Conservation (phyloP, 2,797 vertebrate genomes). For the Eutrigla gurnardus region DNA sequence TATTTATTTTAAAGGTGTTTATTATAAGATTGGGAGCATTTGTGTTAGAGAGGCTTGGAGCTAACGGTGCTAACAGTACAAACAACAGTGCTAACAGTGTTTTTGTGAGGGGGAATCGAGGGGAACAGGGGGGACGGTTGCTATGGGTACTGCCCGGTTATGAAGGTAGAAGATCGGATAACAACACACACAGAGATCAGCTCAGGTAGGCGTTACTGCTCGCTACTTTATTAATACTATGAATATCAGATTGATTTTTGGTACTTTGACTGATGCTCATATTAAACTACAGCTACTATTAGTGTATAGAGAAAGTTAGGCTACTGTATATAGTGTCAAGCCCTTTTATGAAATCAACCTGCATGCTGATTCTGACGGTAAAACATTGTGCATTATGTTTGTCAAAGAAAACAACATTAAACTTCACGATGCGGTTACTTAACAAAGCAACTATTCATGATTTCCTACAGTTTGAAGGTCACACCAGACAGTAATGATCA, state of each 20-base stretch:
- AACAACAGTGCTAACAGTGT: not conserved
- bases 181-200: no score
- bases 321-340: not conserved
- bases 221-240: no score
- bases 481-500: not conserved
- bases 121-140: not conserved
- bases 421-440: not conserved
- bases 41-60: not conserved
- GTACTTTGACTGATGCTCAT: conserved; percentile 5
- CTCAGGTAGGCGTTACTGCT: no score
- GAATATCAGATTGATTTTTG: not conserved
- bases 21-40: not conserved
- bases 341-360: not conserved
- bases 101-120: not conserved
- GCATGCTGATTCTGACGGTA: not conserved
- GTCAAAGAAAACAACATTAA: not conserved
- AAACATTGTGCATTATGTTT: not conserved
- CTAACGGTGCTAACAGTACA: not conserved
- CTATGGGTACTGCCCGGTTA: no score
- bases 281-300: not conserved
- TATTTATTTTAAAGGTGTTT: not conserved
- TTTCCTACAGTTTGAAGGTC: conserved; percentile 15
- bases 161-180: no score
- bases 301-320: not conserved
- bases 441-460: conserved; percentile 15